Evolutionary conservation across 2,113 vertebrate genomes (phyloP).

Genomic region (Nothobranchius kuhntae): DNA sequence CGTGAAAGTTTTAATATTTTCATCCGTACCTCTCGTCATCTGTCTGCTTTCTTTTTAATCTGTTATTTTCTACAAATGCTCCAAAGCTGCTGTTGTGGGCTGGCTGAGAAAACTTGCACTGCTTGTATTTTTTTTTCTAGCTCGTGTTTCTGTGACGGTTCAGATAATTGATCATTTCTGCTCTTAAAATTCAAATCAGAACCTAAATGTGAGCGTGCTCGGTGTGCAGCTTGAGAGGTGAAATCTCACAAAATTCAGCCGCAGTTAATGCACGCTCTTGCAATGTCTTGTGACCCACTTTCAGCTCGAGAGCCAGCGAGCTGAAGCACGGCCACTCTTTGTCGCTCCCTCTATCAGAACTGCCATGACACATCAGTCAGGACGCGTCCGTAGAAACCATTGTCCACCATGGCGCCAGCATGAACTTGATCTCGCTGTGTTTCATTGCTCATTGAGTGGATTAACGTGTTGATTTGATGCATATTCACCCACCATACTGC

Average conservation of each 20-base stretch:
- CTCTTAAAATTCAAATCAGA: not conserved
- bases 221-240: not conserved
- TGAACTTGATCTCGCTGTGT: conserved; percentile 41
- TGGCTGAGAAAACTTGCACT: conserved; percentile 46
- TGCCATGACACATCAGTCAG: conserved; percentile 46
- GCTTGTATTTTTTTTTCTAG: conserved; percentile 25
- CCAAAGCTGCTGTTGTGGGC: conserved; percentile 20
- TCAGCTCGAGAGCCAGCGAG: conserved; percentile 19
- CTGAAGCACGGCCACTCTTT: conserved; percentile 36
- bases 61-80: conserved; percentile 28
- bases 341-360: conserved; percentile 13
- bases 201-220: not conserved
- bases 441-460: conserved; percentile 40
- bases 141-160: conserved; percentile 9
- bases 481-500: conserved; percentile 43
- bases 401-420: conserved; percentile 51
- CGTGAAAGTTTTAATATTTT: conserved; percentile 11
- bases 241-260: not conserved
- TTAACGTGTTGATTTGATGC: conserved; percentile 51
- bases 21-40: conserved; percentile 21
- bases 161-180: not conserved
- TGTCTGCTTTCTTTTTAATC: conserved; percentile 33
- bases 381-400: conserved; percentile 29
- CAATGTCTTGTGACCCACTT: conserved; percentile 55
- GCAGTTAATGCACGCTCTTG: not conserved